phyloP scores from a whole-genome alignment of 1,140 invertebrate species.

The Tetragnatha versicolor region DNA sequence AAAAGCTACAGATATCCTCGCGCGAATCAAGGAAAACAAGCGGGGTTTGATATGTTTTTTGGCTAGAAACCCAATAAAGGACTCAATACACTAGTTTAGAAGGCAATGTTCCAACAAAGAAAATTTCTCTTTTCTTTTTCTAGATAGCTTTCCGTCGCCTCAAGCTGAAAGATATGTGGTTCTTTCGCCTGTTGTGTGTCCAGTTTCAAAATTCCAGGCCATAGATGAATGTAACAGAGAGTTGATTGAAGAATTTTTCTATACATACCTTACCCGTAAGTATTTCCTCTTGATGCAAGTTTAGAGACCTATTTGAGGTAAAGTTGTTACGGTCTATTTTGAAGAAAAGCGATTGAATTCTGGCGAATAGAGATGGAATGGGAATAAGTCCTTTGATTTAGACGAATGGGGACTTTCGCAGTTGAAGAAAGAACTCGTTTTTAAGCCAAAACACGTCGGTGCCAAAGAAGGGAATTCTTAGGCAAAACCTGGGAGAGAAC shows the following conservation, averaged over 20 bases:
- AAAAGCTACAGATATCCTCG: neutral
- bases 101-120: neutral
- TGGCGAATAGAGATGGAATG: neutral
- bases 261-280: neutral
- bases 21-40: neutral
- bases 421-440: too few species aligned
- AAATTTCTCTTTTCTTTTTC: neutral
- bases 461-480: too few species aligned
- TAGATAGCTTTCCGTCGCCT: slow-evolving; percentile 10
- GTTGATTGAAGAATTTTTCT: slow-evolving; percentile 14
- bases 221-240: slow-evolving; percentile 6
- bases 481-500: too few species aligned
- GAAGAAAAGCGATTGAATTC: neutral
- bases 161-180: neutral
- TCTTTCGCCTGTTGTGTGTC: slow-evolving; percentile 1
- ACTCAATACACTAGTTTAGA: slow-evolving; percentile 3
- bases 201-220: slow-evolving; percentile 38
- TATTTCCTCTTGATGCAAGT: neutral
- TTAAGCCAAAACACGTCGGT: too few species aligned
- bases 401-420: too few species aligned
- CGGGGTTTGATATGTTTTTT: slow-evolving; percentile 1
- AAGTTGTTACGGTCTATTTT: neutral
- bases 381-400: neutral
- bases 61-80: slow-evolving; percentile 19
- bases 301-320: neutral